Base-by-base conservation (phyloP, 2,113 vertebrate genomes). In the Albula glossodonta region DNA sequence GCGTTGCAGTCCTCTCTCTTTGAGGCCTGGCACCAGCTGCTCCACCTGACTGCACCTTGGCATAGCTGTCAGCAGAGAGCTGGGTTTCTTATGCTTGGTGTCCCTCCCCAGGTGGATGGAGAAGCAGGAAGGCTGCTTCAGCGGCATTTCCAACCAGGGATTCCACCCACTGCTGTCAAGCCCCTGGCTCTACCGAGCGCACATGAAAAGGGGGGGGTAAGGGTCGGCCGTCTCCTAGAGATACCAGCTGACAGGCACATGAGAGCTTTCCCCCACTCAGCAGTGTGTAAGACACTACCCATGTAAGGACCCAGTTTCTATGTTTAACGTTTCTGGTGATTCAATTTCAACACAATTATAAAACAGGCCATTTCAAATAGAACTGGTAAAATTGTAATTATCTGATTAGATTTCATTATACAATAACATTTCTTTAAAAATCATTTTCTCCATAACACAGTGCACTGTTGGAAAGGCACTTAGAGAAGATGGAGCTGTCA, bases 61-160 rank as follows among this genome's bases (percentile, higher is more conserved):
- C 84, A 77, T 81, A 77, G 6, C 86, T 88, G 91, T 83, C 84
- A 41, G 81, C 31, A 5, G 13, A 49, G 22, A 7, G 78, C 66
- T 60, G 12, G 6, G 51, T 41, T 51, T 9, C 49, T 79, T 60
- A 78, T 49, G 79, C 52, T 60, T 90, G 87, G 82, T 88, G 87
- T 81, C 83, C 13, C 89, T 89, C 88, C 92, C 89, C 88, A 92
- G 91, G 92, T 91, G 90, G 9, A 91, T 83, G 11, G 19, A 31
- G 85, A 79, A 87, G 87, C 88, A 86, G 90, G 86, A 80, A 90
- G 88, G 92, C 90, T 93, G 93, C 89, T 91, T 79, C 87, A 90
- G 92, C 91, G 87, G 89, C 88, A 89, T 83, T 88, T 93, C 90
- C 88, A 85, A 57, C 87, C 86, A 88, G 92, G 89, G 92, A 93